Evolutionary conservation across 1,140 invertebrate genomes (phyloP).

Genomic region (Drosophila sechellia): DNA sequence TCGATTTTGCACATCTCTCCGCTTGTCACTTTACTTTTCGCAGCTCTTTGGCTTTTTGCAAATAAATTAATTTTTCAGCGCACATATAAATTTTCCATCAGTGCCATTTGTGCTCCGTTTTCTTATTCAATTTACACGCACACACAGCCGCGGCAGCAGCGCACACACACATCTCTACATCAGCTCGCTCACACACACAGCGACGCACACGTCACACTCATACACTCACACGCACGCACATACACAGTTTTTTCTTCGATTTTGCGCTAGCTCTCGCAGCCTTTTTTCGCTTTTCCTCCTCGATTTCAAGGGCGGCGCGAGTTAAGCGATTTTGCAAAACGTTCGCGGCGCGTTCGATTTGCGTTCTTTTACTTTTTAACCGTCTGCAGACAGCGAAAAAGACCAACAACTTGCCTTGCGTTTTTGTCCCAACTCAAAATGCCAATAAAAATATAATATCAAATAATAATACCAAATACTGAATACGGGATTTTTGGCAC

Average conservation of each 20-base stretch:
- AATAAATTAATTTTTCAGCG: slow-evolving; percentile 69
- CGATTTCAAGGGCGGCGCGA: slow-evolving; percentile 26
- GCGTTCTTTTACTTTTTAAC: slow-evolving; percentile 16
- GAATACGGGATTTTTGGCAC: no score
- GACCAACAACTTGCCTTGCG: no score
- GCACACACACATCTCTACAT: slow-evolving; percentile 27
- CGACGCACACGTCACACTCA: slow-evolving; percentile 63
- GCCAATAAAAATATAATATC: no score
- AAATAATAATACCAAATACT: no score
- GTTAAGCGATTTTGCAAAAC: slow-evolving; percentile 6
- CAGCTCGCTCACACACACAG: slow-evolving; percentile 49
- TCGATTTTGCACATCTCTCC: slow-evolving; percentile 19
- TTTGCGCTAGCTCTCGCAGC: slow-evolving; percentile 54
- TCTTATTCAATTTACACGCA: slow-evolving; percentile 79
- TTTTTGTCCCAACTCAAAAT: no score
- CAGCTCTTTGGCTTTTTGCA: slow-evolving; percentile 43
- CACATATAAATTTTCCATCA: slow-evolving; percentile 71
- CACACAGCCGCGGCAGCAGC: slow-evolving; percentile 43
- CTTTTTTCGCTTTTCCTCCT: slow-evolving; percentile 25
- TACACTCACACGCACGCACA: slow-evolving; percentile 63
- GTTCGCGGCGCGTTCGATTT: slow-evolving; percentile 26
- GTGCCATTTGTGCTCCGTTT: slow-evolving; percentile 71
- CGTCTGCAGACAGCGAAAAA: no score
- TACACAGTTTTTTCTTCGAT: slow-evolving; percentile 71
- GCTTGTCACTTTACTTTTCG: slow-evolving; percentile 56